These are phyloP conservation scores for Littorina saxatilis DNA, from an alignment of 1,140 invertebrate genomes.

Conservation along the genomic window DNA sequence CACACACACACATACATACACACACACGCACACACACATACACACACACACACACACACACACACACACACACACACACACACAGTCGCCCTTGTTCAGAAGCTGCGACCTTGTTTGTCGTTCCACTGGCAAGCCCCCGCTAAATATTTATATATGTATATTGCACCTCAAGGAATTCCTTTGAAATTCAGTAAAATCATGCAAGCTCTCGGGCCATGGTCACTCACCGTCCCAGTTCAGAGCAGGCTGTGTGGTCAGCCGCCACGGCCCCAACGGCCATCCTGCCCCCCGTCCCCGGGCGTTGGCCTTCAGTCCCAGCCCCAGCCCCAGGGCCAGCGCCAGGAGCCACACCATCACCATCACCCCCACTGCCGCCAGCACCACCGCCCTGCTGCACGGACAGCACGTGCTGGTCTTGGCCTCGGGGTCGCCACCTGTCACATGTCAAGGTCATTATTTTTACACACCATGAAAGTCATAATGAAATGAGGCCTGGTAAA, in stretches of 20 bases:
- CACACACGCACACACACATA: no score
- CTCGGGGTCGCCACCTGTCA: no score
- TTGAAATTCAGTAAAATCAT: no score
- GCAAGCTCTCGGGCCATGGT: no score
- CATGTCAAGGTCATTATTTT: background rate
- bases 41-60: no score
- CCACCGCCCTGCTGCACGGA: conserved; percentile 5
- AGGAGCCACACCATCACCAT: conserved; percentile 8
- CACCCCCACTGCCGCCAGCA: conserved; percentile 19
- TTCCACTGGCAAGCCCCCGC: no score
- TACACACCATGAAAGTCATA: background rate
- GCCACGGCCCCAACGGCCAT: conserved; percentile 33
- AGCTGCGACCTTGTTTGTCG: no score
- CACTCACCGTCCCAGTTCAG: conserved; percentile 39
- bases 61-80: no score
- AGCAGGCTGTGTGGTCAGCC: conserved; percentile 41
- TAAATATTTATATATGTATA: no score
- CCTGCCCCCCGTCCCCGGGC: no score
- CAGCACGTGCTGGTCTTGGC: background rate
- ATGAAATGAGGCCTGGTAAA: background rate
- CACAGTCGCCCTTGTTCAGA: no score
- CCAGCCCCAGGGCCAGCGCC: conserved; percentile 32
- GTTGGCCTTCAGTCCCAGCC: background rate
- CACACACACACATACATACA: background rate
- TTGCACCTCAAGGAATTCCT: no score